Percentiles rank a stretch among this genome's conserved stretches.
These are phyloP conservation scores for Cecropterus lyciades DNA, from an alignment of 1,140 invertebrate species.

Conservation along the genomic window DNA sequence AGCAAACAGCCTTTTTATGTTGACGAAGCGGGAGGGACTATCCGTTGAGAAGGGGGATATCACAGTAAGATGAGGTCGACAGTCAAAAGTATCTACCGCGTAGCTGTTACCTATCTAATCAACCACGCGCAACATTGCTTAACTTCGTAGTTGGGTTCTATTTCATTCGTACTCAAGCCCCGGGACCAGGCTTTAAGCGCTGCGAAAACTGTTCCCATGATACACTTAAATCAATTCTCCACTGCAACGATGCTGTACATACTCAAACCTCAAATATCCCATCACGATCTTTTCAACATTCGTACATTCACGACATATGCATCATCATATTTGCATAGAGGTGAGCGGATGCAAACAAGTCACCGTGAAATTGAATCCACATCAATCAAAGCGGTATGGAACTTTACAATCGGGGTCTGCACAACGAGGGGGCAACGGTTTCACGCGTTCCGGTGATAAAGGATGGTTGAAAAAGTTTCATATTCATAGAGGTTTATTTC, in stretches of 20 bases:
- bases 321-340: constrained; percentile 23
- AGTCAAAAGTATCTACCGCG: too few species aligned
- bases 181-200: too few species aligned
- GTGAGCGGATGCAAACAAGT: constrained; percentile 30
- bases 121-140: too few species aligned
- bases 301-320: background rate
- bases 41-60: too few species aligned
- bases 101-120: too few species aligned
- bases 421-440: constrained; percentile 5
- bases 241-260: background rate
- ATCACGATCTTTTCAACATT: background rate
- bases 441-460: constrained; percentile 14
- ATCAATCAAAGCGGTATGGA: constrained; percentile 42
- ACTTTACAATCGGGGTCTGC: constrained; percentile 18
- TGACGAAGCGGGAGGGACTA: too few species aligned
- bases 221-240: too few species aligned
- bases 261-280: background rate
- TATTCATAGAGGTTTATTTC: background rate
- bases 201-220: too few species aligned
- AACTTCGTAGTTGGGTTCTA: too few species aligned
- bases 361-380: constrained; percentile 45
- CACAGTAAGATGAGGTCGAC: too few species aligned
- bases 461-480: constrained; percentile 14
- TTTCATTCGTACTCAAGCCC: too few species aligned
- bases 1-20: too few species aligned